Percentiles rank a stretch among this genome's conserved stretches.
These are phyloP conservation scores for Drosophila limbata DNA, from an alignment of 2,888 invertebrate species.

Conservation along the genomic window DNA sequence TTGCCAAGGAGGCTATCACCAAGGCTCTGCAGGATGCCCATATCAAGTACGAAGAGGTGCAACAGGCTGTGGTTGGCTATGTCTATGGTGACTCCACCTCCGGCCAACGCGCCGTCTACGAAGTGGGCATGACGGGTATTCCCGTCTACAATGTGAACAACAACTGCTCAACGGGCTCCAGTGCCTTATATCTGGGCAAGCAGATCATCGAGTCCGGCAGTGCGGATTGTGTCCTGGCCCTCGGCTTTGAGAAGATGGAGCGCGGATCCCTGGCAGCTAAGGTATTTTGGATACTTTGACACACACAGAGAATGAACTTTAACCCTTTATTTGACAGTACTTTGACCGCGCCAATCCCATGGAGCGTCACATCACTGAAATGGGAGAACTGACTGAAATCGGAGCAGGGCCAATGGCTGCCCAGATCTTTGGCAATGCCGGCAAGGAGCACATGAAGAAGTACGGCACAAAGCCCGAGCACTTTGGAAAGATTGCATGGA, in stretches of 20 bases:
- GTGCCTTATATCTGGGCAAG: conserved; percentile 95
- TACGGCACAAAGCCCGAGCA: conserved; percentile 97
- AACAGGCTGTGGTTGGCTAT: conserved; percentile 96
- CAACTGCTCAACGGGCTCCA: conserved; percentile 98
- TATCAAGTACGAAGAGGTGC: conserved; percentile 90
- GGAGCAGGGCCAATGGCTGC: conserved; percentile 94
- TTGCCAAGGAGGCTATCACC: conserved; percentile 96
- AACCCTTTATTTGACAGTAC: conserved; percentile 86
- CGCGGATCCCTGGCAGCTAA: conserved; percentile 93
- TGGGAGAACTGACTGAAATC: conserved; percentile 93
- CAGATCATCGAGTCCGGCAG: conserved; percentile 96
- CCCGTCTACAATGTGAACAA: conserved; percentile 99
- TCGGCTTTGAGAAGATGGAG: conserved; percentile 99
- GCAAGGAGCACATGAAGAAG: conserved; percentile 92
- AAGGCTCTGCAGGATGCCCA: conserved; percentile 95
- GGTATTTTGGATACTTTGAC: conserved; percentile 83
- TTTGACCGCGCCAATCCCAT: conserved; percentile 95
- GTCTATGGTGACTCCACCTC: conserved; percentile 98
- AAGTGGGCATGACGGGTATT: conserved; percentile 97
- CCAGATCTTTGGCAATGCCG: conserved; percentile 98
- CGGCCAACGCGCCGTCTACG: conserved; percentile 97
- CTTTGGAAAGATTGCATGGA: conserved; percentile 98
- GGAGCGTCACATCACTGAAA: conserved; percentile 93
- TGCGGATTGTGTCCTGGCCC: conserved; percentile 94
- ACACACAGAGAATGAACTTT: no score